These are phyloP conservation scores for Macropodus opercularis DNA, from an alignment of 2,797 vertebrate genomes.

Conservation along the genomic window DNA sequence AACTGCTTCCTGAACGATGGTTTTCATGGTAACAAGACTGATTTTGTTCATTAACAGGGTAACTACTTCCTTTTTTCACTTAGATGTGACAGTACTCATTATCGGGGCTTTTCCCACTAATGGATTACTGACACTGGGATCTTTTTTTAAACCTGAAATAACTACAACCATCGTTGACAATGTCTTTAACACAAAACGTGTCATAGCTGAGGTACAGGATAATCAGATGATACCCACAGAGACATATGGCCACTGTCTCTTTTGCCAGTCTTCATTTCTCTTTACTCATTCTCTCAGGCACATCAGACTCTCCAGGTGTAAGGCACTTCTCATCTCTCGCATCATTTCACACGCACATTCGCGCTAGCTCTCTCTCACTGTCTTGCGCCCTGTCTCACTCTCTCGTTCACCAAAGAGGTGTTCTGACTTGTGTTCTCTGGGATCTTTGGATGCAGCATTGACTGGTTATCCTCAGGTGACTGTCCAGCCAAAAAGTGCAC, in stretches of 20 bases:
- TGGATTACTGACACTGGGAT: background rate
- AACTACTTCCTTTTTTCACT: background rate
- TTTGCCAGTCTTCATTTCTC: conserved; percentile 66
- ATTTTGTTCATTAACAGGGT: conserved; percentile 6
- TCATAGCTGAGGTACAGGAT: conserved; percentile 55
- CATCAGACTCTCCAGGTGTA: conserved; percentile 82
- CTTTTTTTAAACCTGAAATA: background rate
- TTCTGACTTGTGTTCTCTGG: conserved; percentile 63
- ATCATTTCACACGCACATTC: conserved; percentile 79
- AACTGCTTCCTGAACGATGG: background rate
- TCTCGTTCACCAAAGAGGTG: conserved; percentile 74
- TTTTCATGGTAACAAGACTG: background rate
- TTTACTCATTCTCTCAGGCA: conserved; percentile 80
- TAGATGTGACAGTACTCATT: background rate
- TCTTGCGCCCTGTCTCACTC: conserved; percentile 72
- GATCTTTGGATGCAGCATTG: conserved; percentile 70
- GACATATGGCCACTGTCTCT: conserved; percentile 36
- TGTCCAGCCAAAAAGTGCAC: conserved; percentile 61
- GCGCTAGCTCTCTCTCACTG: conserved; percentile 72
- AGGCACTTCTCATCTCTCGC: conserved; percentile 80
- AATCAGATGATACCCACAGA: conserved; percentile 36
- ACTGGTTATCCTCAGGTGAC: conserved; percentile 50
- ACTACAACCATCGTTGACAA: conserved; percentile 15
- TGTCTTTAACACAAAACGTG: conserved; percentile 36
- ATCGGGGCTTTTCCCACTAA: background rate